Base-by-base conservation (phyloP, 2,113 vertebrate species). In the Tylochromis polylepis region DNA sequence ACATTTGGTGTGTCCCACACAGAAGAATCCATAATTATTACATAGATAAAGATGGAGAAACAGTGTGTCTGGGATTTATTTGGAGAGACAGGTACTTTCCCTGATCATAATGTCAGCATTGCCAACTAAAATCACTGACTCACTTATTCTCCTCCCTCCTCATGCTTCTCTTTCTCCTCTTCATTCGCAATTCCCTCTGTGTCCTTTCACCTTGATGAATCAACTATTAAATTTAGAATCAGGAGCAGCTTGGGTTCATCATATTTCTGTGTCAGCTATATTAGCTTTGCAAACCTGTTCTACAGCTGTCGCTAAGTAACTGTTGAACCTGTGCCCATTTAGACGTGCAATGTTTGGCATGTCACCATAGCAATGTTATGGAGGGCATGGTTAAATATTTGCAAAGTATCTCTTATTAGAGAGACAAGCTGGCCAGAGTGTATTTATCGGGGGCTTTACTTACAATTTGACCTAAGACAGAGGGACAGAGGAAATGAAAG, bases 61-160 rank as follows among this genome's bases (percentile, higher is more conserved):
- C 24, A 65, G 49, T 86, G 85, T 41, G 43, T 49, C 53, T 72
- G 53, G 24, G 43, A 67, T 77, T 11, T 18, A 58, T 79, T n/a
- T 80, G 89, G 88, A 89, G 87, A 85, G 75, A 16, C 22, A 80
- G 92, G 95, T 96, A 95, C 94, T 96, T 95, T 95, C 95, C 94
- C 58, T 20, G 10, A 36, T 82, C 24, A 43, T 70, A 86, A 88
- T 85, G 79, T 93, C 91, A 93, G 89, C 88, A 92, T 60, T 56
- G 20, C 90, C 86, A 90, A 81, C 57, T 89, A 84, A 51, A 81
- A 90, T 79, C 82, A 72, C 80, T 92, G 88, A 87, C 90, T 88
- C 82, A 93, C 80, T 84, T 88, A 91, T 87, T 79, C 85, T 88
- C 81, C 81, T 67, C 51, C 65, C 22, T 70, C 27, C 55, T 62